phyloP scores from a whole-genome alignment of 2,797 vertebrate genomes.

The Periophthalmus magnuspinnatus region DNA sequence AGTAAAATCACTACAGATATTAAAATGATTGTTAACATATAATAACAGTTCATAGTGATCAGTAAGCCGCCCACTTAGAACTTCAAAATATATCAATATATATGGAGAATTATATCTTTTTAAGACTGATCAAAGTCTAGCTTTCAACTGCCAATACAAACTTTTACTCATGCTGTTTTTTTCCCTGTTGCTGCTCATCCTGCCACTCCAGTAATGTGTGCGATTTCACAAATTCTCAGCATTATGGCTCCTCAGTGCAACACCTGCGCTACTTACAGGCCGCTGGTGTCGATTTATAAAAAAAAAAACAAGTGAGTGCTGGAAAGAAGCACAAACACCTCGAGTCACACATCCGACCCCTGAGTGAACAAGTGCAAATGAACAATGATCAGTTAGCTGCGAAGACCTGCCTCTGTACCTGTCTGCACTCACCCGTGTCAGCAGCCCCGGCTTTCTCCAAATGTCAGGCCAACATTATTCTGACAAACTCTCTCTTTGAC shows the following conservation, averaged over 20 bases:
- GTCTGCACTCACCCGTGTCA: slow-evolving; percentile 58
- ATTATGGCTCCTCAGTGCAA: slow-evolving; percentile 65
- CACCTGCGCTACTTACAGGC: slow-evolving; percentile 73
- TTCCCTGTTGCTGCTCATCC: slow-evolving; percentile 35
- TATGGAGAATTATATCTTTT: background rate
- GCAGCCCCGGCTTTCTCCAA: slow-evolving; percentile 52
- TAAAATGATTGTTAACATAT: background rate
- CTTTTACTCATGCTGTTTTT: slow-evolving; percentile 29
- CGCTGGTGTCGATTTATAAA: slow-evolving; percentile 62
- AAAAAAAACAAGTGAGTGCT: slow-evolving; percentile 75
- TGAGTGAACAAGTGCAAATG: slow-evolving; percentile 78
- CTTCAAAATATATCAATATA: background rate
- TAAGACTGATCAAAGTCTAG: background rate
- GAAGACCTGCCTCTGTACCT: slow-evolving; percentile 43
- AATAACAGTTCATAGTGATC: background rate
- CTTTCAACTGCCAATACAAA: slow-evolving; percentile 29
- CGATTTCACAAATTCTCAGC: slow-evolving; percentile 68
- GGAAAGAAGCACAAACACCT: slow-evolving; percentile 73
- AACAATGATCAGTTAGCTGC: slow-evolving; percentile 67
- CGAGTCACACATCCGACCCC: slow-evolving; percentile 71
- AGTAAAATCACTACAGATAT: background rate
- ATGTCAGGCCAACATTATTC: slow-evolving; percentile 54
- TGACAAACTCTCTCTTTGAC: slow-evolving; percentile 25
- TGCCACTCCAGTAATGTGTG: slow-evolving; percentile 36
- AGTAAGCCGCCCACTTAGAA: background rate